Percentiles rank a stretch among this genome's conserved stretches.
Conservation (phyloP, 2,888 invertebrate species). For the Pristionchus maxplancki region DNA sequence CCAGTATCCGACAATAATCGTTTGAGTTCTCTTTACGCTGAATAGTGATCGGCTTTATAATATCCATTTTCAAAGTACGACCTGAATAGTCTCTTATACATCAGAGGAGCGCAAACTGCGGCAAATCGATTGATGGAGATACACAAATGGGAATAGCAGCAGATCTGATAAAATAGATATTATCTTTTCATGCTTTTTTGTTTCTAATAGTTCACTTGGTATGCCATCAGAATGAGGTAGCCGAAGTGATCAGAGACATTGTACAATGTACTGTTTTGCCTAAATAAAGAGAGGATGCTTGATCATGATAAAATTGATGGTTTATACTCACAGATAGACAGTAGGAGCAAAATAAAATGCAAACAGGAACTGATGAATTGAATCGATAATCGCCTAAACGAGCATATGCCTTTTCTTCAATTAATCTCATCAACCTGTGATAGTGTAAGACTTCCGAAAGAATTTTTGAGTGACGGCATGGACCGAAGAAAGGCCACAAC, state of each 20-base stretch:
- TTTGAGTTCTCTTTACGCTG: neutral
- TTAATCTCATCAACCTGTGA: neutral
- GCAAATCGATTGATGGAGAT: neutral
- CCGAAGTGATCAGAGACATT: neutral
- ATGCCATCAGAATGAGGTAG: neutral
- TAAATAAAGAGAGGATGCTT: neutral
- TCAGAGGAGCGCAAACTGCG: neutral
- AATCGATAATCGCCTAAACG: neutral
- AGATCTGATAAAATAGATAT: neutral
- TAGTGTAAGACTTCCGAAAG: neutral
- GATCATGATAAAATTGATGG: neutral
- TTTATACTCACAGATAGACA: neutral
- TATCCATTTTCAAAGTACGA: neutral
- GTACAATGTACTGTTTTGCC: neutral
- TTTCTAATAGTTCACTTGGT: neutral
- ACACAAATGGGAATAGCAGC: neutral
- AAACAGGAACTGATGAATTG: neutral
- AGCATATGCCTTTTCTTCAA: neutral
- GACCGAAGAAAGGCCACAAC: neutral
- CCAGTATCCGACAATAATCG: neutral
- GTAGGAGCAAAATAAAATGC: neutral
- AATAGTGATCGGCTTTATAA: neutral
- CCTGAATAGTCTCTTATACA: neutral
- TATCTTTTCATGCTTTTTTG: neutral
- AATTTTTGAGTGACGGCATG: neutral